These are phyloP conservation scores for Myotis davidii DNA, from an alignment of 2,113 vertebrate species.

Conservation along the genomic window DNA sequence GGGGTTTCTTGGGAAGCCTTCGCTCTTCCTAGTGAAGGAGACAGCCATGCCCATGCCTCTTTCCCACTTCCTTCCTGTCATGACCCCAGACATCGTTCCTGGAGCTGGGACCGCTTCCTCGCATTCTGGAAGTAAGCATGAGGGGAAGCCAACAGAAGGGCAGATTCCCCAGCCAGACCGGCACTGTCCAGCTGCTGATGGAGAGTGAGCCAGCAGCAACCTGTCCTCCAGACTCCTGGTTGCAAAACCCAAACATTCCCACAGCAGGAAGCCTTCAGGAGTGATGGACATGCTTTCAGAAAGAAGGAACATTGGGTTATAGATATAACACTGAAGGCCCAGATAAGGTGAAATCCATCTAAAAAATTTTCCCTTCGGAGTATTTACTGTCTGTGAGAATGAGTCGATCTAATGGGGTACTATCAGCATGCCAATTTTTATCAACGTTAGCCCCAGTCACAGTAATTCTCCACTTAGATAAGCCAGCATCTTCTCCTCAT, in stretches of 20 bases:
- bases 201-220: not conserved
- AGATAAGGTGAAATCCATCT: not conserved
- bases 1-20: not conserved
- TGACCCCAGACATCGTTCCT: not conserved
- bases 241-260: not conserved
- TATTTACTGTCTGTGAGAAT: not conserved
- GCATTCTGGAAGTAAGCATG: not conserved
- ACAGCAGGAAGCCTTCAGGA: not conserved
- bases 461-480: slow-evolving; percentile 2
- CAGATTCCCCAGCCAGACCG: not conserved
- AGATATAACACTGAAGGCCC: not conserved
- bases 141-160: not conserved
- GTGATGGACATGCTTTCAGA: not conserved
- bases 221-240: not conserved
- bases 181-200: not conserved
- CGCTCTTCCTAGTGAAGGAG: not conserved
- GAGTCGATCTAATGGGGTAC: not conserved
- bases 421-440: not conserved
- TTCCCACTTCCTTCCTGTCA: not conserved
- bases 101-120: not conserved
- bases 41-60: too few species aligned
- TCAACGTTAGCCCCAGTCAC: not conserved
- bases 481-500: not conserved
- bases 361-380: slow-evolving; percentile 21
- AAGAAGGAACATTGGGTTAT: not conserved